phyloP scores from a whole-genome alignment of 2,797 vertebrate genomes.

The Tinamus major region DNA sequence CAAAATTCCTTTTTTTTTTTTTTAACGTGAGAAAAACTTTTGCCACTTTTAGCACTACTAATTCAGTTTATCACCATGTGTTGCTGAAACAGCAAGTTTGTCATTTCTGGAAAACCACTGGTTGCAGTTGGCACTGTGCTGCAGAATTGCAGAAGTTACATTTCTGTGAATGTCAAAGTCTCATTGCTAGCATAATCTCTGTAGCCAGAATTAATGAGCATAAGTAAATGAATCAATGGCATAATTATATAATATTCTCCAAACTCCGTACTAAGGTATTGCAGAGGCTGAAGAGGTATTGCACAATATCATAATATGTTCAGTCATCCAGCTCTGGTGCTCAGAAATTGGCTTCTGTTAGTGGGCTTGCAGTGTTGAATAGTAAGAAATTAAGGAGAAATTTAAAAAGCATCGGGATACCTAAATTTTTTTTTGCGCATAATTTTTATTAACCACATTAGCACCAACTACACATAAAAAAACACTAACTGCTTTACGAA shows the following conservation, averaged over 20 bases:
- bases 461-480: background rate
- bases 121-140: background rate
- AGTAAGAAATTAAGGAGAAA: background rate
- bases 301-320: background rate
- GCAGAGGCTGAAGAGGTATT: slow-evolving; percentile 6
- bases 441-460: background rate
- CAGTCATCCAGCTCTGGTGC: slow-evolving; percentile 4
- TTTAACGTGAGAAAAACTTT: background rate
- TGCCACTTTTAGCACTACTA: background rate
- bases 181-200: background rate
- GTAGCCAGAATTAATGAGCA: slow-evolving; percentile 33
- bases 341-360: background rate
- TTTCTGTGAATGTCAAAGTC: slow-evolving; percentile 34
- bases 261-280: slow-evolving; percentile 8
- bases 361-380: background rate
- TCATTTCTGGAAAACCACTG: slow-evolving; percentile 25
- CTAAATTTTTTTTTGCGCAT: background rate
- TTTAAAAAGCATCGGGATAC: background rate
- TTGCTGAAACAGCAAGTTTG: background rate
- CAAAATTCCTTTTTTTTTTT: background rate
- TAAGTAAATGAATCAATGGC: background rate
- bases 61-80: background rate
- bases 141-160: slow-evolving; percentile 29
- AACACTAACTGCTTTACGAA: background rate
- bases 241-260: slow-evolving; percentile 12